Base-by-base conservation (phyloP, 2,113 vertebrate species). In the Caretta caretta region DNA sequence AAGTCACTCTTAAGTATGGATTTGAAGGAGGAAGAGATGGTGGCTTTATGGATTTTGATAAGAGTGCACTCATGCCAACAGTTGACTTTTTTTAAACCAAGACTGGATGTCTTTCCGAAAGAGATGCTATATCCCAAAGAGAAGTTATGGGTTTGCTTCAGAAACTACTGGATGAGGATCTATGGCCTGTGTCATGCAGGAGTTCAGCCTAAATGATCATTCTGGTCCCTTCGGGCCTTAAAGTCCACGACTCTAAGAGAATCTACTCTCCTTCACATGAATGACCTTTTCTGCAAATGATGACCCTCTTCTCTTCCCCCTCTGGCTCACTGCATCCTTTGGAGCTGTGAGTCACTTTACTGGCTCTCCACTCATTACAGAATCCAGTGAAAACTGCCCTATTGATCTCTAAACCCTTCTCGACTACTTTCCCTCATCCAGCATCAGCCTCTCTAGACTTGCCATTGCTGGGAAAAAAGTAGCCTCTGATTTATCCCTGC, bases 71-170 rank as follows among this genome's bases (percentile, higher is more conserved):
- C 65, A 20, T 35, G 13, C 12, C 62, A 35, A 35, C 62, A 31
- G 8, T 35, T 17, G 31, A n/a, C 17, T 17, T 65, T 9, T 9
- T 78, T 93, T 78, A 78, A 86, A 27, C 14, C 20, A 54, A 42
- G 54, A 22, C 31, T 56, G 29, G 35, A 5, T 22, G 10, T 35
- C 54, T 50, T 83, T 3, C 35, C 4, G 12, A 83, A 48, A 6
- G 8, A 22, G 27, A 6, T 29, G 29, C 20, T 83, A 14, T 14
- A 1, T 2, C 42, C 4, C 76, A 11, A 0, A 7, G 29, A 31
- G 46, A 54, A 2, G 53, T 49, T 10, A 24, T 10, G 46, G 29
- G 27, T 12, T n/a, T 31, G 57, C 27, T 48, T 59, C 16, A 24
- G 6, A 22, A 35, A 80, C 17, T 53, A 16, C 16, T 35, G 48